phyloP scores from a whole-genome alignment of 2,797 vertebrate genomes.

The Poecilia gillii region DNA sequence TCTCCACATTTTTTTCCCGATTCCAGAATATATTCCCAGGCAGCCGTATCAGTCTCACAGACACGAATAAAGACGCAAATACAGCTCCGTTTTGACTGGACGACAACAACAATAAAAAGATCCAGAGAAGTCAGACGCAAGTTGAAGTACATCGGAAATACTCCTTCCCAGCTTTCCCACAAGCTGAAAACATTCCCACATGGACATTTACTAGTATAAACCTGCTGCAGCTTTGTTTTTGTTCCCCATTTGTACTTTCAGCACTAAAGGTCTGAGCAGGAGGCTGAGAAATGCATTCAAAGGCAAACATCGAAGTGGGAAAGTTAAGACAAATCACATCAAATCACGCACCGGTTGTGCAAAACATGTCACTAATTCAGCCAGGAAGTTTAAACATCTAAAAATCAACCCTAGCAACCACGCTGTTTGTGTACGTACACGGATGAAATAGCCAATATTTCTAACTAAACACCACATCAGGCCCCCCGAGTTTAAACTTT shows the following conservation, averaged over 20 bases:
- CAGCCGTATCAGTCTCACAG: too few relatives aligned
- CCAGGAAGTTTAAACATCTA: conserved; percentile 29
- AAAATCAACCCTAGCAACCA: conserved; percentile 10
- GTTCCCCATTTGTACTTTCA: conserved; percentile 24
- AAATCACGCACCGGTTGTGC: conserved; percentile 16
- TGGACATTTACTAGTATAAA: conserved; percentile 13
- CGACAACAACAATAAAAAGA: background rate
- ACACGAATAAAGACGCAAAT: background rate
- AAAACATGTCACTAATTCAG: conserved; percentile 33
- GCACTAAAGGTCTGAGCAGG: conserved; percentile 18
- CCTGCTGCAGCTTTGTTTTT: conserved; percentile 36
- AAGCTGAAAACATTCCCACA: conserved; percentile 18
- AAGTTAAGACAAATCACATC: conserved; percentile 40
- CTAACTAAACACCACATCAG: conserved; percentile 28
- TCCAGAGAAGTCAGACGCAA: background rate
- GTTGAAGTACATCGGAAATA: conserved; percentile 6
- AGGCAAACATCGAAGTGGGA: conserved; percentile 40
- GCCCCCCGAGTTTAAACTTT: conserved; percentile 5
- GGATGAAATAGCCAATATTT: conserved; percentile 16
- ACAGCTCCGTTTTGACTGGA: background rate
- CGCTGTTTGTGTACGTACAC: conserved; percentile 21
- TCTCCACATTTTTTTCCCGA: background rate
- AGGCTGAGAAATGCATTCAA: conserved; percentile 22
- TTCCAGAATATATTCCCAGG: background rate
- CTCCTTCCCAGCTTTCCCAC: conserved; percentile 7